These are phyloP conservation scores for Lypha dubia DNA, from an alignment of 2,888 invertebrate species.

Conservation along the genomic window DNA sequence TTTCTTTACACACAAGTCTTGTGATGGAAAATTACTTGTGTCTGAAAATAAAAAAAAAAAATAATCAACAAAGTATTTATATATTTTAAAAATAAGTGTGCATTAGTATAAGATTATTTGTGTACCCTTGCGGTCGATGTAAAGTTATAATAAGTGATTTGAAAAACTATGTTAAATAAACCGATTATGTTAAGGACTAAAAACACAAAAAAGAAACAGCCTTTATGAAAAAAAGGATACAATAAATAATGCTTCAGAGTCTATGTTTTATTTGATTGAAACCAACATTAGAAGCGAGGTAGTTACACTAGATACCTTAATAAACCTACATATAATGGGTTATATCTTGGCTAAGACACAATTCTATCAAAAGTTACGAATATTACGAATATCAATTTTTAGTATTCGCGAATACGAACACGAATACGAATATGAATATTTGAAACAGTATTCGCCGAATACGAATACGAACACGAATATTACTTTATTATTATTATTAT, in stretches of 20 bases:
- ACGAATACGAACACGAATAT: too few species aligned
- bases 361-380: background rate
- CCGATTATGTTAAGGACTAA: constrained; percentile 53
- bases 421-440: too few species aligned
- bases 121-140: background rate
- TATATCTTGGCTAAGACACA: background rate
- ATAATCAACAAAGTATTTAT: constrained; percentile 19
- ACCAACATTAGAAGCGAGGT: background rate
- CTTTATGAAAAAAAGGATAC: constrained; percentile 19
- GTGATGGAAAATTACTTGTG: constrained; percentile 31
- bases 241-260: background rate
- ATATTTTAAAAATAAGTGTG: constrained; percentile 36
- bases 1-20: constrained; percentile 38
- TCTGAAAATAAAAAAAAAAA: background rate
- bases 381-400: too few species aligned
- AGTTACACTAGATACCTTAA: too few species aligned
- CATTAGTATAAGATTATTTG: constrained; percentile 26
- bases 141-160: constrained; percentile 9
- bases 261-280: background rate
- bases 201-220: constrained; percentile 6
- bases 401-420: too few species aligned
- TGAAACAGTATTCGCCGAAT: too few species aligned
- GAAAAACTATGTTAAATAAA: constrained; percentile 39
- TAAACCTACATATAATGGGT: background rate
- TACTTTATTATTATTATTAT: too few species aligned